phyloP scores from a whole-genome alignment of 2,113 vertebrate genomes.

The Coptodon bakossiorum region DNA sequence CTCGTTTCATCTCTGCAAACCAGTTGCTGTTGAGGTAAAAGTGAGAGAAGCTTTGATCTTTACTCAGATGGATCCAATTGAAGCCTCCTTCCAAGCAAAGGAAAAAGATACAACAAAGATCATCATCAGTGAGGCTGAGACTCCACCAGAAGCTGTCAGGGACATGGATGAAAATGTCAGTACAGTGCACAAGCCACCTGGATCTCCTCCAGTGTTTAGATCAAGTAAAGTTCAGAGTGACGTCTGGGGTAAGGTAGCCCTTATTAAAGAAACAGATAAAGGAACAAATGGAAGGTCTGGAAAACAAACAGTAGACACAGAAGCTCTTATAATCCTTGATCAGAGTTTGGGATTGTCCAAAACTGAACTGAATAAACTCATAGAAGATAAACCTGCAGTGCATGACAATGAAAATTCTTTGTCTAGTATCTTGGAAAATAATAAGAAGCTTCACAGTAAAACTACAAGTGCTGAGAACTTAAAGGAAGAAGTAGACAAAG shows the following conservation, averaged over 20 bases:
- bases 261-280: background rate
- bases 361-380: background rate
- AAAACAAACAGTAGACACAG: background rate
- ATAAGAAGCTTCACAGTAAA: background rate
- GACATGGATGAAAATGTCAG: fast-evolving
- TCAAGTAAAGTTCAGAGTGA: background rate
- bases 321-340: background rate
- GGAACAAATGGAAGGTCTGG: background rate
- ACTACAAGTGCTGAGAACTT: background rate
- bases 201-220: background rate
- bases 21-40: background rate
- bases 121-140: background rate
- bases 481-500: background rate
- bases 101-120: background rate
- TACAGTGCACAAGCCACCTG: background rate
- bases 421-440: background rate
- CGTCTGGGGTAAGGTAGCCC: background rate
- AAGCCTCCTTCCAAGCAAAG: background rate
- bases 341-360: background rate
- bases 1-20: background rate
- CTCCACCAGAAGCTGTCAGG: background rate
- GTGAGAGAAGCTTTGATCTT: background rate
- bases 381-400: background rate
- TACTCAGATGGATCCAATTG: background rate
- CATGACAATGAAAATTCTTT: fast-evolving